Conservation (phyloP, 2,888 invertebrate species). For the Punctoribates punctum region DNA sequence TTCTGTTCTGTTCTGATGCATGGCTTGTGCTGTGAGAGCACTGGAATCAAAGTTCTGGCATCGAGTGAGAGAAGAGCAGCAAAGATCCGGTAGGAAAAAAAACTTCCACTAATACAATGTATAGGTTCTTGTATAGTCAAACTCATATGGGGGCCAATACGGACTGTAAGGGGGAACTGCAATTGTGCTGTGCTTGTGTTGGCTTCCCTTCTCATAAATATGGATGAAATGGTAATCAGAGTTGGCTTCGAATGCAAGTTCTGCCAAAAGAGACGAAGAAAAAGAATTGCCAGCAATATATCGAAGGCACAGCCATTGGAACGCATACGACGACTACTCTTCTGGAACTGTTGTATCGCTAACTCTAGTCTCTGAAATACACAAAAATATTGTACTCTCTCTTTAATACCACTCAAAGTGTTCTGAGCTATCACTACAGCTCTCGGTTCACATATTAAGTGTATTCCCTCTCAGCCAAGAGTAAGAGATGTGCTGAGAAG, state of each 20-base stretch:
- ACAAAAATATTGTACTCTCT: conserved; percentile 21
- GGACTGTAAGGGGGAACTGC: conserved; percentile 25
- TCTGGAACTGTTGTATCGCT: conserved; percentile 12
- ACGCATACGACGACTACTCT: background rate
- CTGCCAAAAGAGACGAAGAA: background rate
- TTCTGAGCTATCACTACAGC: conserved; percentile 18
- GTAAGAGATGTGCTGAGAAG: background rate
- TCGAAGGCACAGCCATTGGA: conserved; percentile 14
- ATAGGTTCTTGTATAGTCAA: conserved; percentile 16
- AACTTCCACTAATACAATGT: conserved; percentile 18
- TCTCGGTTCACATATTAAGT: conserved; percentile 11
- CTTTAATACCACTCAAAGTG: conserved; percentile 30
- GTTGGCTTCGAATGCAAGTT: conserved; percentile 17
- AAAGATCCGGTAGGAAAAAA: conserved; percentile 38
- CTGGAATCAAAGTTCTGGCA: conserved; percentile 24
- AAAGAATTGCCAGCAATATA: conserved; percentile 30
- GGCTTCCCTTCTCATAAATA: conserved; percentile 36
- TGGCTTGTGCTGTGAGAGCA: conserved; percentile 29
- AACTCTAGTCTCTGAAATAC: conserved; percentile 7
- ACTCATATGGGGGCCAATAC: conserved; percentile 18
- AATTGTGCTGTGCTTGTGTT: conserved; percentile 30
- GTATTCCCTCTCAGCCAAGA: background rate
- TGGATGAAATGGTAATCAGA: conserved; percentile 38
- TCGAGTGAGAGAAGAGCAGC: conserved; percentile 28
- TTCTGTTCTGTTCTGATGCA: conserved; percentile 8